These are phyloP conservation scores for Ceyx melanurus DNA, from an alignment of 2,113 vertebrate species.

Conservation along the genomic window DNA sequence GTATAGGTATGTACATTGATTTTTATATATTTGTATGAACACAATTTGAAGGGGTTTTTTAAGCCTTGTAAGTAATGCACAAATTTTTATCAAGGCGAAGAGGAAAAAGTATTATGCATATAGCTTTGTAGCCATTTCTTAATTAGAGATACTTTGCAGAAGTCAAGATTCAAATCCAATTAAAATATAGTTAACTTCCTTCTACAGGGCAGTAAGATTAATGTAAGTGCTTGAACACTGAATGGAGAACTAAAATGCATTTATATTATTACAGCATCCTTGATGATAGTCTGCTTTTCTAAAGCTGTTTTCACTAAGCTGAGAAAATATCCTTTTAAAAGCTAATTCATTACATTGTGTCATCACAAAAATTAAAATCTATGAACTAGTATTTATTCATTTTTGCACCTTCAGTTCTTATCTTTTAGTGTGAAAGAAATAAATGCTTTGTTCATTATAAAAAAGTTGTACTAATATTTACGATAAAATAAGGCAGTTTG, in stretches of 20 bases:
- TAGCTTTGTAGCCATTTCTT: neutral
- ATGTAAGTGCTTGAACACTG: neutral
- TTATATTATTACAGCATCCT: neutral
- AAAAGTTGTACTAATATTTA: neutral
- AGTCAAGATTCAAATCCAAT: neutral
- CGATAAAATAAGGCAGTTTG: neutral
- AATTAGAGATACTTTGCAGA: neutral
- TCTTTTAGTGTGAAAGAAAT: neutral
- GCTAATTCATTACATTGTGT: neutral
- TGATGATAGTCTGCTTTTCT: neutral
- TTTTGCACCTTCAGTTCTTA: neutral
- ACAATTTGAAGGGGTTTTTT: neutral
- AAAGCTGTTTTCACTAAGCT: neutral
- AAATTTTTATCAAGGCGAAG: neutral
- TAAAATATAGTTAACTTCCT: neutral
- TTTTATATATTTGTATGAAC: neutral
- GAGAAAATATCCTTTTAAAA: neutral
- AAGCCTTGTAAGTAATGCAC: neutral
- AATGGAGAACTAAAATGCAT: neutral
- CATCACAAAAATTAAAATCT: neutral
- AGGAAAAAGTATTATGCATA: neutral
- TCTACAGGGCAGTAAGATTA: neutral
- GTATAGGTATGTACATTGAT: neutral
- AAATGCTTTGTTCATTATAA: neutral
- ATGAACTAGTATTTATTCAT: neutral